These are phyloP conservation scores for Mimachlamys varia DNA, from an alignment of 2,888 invertebrate species.

Conservation along the genomic window DNA sequence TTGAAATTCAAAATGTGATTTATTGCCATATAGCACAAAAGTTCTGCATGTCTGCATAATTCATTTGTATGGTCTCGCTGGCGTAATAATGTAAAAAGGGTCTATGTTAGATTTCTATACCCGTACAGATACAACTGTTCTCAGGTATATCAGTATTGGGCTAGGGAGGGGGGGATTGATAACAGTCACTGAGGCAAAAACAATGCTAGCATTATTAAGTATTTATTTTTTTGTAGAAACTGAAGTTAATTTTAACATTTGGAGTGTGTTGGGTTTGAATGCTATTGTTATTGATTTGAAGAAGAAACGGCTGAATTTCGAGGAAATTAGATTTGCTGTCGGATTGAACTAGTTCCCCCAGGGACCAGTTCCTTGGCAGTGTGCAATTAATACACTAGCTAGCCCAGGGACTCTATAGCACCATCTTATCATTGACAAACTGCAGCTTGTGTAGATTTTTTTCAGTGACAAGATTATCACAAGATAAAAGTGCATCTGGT, in stretches of 20 bases:
- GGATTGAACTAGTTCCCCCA: neutral
- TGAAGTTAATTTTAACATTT: neutral
- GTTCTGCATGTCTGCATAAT: neutral
- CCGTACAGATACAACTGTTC: too few species aligned
- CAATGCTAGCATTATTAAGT: too few species aligned
- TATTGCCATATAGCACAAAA: neutral
- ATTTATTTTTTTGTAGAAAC: neutral
- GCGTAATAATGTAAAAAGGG: neutral
- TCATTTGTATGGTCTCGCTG: neutral
- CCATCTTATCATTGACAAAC: neutral
- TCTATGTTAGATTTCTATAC: neutral
- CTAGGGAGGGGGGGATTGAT: neutral
- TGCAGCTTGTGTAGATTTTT: neutral
- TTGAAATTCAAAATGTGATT: neutral
- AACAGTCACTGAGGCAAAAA: neutral
- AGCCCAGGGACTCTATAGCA: neutral
- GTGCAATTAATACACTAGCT: neutral
- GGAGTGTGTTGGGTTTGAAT: neutral
- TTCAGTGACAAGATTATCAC: neutral
- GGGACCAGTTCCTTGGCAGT: neutral
- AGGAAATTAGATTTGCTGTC: neutral
- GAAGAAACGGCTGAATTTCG: neutral
- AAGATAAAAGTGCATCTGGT: neutral
- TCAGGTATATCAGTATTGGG: too few species aligned
- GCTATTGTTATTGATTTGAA: neutral